Conservation (phyloP, 2,113 vertebrate species). For the Meriones unguiculatus region DNA sequence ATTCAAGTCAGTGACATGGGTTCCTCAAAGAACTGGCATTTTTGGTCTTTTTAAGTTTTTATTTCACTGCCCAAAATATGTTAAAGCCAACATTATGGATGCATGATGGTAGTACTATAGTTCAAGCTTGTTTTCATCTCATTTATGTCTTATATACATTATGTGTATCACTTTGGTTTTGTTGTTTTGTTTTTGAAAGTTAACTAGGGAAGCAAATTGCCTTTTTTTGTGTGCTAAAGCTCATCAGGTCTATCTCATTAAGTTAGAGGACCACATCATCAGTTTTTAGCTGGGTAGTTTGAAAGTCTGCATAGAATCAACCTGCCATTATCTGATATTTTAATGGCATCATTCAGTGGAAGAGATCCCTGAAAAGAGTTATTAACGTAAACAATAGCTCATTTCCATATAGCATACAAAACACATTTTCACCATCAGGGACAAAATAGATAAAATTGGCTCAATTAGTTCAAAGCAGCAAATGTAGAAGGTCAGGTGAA, state of each 20-base stretch:
- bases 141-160: too few species aligned
- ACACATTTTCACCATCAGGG: slow-evolving; percentile 32
- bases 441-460: slow-evolving; percentile 61
- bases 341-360: slow-evolving; percentile 28
- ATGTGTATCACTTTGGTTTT: background rate
- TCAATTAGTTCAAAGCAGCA: slow-evolving; percentile 62
- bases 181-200: background rate
- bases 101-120: too few species aligned
- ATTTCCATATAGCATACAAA: slow-evolving; percentile 53
- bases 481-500: slow-evolving; percentile 59
- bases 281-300: slow-evolving; percentile 42
- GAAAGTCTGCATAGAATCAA: background rate
- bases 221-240: background rate
- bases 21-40: slow-evolving; percentile 13
- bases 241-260: slow-evolving; percentile 14
- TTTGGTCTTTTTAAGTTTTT: background rate
- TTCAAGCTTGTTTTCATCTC: background rate
- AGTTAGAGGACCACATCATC: background rate
- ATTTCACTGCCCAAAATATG: background rate
- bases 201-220: background rate
- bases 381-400: slow-evolving; percentile 45
- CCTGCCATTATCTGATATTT: background rate
- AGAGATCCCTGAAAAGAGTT: slow-evolving; percentile 29
- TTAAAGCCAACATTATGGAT: background rate
- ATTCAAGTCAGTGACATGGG: background rate